These are phyloP conservation scores for Coelopa pilipes DNA, from an alignment of 2,888 invertebrate genomes.

Conservation along the genomic window DNA sequence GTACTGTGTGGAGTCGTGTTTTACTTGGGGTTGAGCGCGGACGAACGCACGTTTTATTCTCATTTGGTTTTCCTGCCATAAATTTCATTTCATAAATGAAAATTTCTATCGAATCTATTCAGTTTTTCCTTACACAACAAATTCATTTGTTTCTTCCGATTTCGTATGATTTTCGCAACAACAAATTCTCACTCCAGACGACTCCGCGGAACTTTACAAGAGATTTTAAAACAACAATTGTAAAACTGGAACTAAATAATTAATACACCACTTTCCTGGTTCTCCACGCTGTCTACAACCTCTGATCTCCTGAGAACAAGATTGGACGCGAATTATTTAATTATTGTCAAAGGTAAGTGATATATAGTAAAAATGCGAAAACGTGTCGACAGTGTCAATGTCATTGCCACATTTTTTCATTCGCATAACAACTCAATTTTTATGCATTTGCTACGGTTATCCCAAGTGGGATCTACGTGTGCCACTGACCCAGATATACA, in stretches of 20 bases:
- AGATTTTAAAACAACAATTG: neutral
- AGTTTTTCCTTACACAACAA: slow-evolving; percentile 22
- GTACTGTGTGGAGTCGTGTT: neutral
- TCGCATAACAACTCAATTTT: neutral
- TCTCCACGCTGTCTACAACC: neutral
- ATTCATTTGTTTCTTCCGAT: slow-evolving; percentile 18
- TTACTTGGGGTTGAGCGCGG: slow-evolving; percentile 12
- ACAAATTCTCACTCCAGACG: neutral
- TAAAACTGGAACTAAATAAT: slow-evolving; percentile 1
- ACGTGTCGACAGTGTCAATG: slow-evolving; percentile 19
- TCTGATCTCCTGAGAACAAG: neutral
- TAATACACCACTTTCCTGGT: neutral
- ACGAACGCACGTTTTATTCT: slow-evolving; percentile 30
- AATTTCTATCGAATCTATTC: slow-evolving; percentile 18
- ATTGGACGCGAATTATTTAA: neutral
- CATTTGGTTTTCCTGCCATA: slow-evolving; percentile 26
- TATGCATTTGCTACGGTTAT: neutral
- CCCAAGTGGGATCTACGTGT: neutral
- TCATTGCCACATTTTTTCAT: slow-evolving; percentile 18
- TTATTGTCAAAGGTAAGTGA: neutral
- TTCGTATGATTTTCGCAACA: neutral
- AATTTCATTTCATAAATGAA: slow-evolving; percentile 30
- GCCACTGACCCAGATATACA: slow-evolving; percentile 26
- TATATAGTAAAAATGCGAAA: neutral
- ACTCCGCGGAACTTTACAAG: neutral